These are phyloP conservation scores for Penaeus japonicus DNA, from an alignment of 1,140 invertebrate species.

Conservation along the genomic window DNA sequence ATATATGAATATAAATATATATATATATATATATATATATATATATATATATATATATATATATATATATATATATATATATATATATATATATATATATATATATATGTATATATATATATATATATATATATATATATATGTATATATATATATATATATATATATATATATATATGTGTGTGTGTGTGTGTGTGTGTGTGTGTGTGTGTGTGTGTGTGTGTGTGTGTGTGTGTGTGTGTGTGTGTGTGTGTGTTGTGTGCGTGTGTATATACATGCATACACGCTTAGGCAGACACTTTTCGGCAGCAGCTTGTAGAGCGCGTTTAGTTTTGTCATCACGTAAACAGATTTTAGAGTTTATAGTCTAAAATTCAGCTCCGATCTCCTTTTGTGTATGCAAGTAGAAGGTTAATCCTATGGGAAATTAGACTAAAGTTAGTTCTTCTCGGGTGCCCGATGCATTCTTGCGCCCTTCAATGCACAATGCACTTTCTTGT, in stretches of 20 bases:
- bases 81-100: slow-evolving; percentile 13
- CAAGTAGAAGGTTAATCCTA: too few relatives aligned
- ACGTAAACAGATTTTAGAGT: too few relatives aligned
- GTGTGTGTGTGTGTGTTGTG: neutral
- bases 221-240: too few relatives aligned
- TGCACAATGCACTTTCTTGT: too few relatives aligned
- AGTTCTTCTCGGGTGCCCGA: too few relatives aligned
- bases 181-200: neutral
- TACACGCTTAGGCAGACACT: neutral
- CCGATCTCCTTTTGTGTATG: too few relatives aligned
- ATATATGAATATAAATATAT: neutral
- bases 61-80: slow-evolving; percentile 4
- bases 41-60: neutral
- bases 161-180: slow-evolving; percentile 8
- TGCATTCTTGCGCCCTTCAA: too few relatives aligned
- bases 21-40: neutral
- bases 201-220: too few relatives aligned
- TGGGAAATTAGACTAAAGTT: too few relatives aligned
- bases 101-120: neutral
- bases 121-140: slow-evolving; percentile 3
- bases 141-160: slow-evolving; percentile 13
- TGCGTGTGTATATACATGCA: neutral
- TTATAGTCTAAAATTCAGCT: too few relatives aligned
- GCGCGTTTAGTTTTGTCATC: too few relatives aligned
- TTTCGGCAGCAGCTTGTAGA: neutral